These are phyloP conservation scores for Takifugu flavidus DNA, from an alignment of 2,113 vertebrate genomes.

Conservation along the genomic window DNA sequence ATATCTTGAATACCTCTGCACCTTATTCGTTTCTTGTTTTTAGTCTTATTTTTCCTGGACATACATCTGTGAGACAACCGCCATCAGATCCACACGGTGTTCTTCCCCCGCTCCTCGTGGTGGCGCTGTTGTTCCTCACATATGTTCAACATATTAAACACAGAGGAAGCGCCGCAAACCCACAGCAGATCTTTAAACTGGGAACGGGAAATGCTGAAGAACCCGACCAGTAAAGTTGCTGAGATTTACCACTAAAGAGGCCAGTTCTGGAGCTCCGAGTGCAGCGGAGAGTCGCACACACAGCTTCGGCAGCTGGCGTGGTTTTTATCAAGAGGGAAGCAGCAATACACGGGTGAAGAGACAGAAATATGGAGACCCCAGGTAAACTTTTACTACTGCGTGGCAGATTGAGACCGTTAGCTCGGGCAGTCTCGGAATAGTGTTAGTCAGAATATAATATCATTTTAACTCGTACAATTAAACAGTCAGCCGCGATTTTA, in stretches of 20 bases:
- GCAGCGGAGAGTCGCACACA: background rate
- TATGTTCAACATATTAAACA: background rate
- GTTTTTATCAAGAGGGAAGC: background rate
- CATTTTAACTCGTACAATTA: too few relatives aligned
- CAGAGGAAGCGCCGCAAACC: slow-evolving; percentile 54
- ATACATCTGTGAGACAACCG: too few relatives aligned
- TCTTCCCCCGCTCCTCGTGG: slow-evolving; percentile 27
- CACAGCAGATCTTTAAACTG: background rate
- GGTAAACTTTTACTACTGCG: slow-evolving; percentile 62
- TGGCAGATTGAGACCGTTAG: slow-evolving; percentile 38
- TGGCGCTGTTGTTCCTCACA: slow-evolving; percentile 25
- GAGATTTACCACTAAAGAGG: background rate
- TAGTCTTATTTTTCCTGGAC: too few relatives aligned
- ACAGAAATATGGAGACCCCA: slow-evolving; percentile 36
- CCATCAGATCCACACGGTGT: too few relatives aligned
- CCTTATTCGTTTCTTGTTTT: too few relatives aligned
- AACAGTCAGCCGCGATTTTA: too few relatives aligned
- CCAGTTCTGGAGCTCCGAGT: slow-evolving; percentile 1
- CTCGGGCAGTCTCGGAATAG: too few relatives aligned
- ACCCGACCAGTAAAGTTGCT: background rate
- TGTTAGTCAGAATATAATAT: too few relatives aligned
- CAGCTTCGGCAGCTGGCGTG: background rate
- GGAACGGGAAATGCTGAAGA: background rate
- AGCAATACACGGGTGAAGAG: background rate
- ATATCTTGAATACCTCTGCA: too few relatives aligned